phyloP scores from a whole-genome alignment of 2,113 vertebrate genomes.

The Ginglymostoma cirratum region DNA sequence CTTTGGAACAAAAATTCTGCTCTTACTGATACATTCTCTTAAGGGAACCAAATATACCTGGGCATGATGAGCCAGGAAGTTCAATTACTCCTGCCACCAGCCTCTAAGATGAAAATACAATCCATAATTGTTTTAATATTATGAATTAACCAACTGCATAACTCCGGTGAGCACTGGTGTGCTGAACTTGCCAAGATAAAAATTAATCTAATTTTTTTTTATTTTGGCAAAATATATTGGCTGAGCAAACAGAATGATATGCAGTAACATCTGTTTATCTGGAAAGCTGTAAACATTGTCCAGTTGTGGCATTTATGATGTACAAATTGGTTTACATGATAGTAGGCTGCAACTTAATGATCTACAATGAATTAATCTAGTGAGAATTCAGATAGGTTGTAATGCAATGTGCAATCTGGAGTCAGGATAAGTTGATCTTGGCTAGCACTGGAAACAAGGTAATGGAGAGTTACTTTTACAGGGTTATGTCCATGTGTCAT shows the following conservation, averaged over 20 bases:
- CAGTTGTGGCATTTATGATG: neutral
- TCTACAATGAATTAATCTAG: neutral
- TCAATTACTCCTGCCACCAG: no score
- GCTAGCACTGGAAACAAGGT: neutral
- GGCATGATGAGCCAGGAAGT: no score
- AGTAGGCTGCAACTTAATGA: neutral
- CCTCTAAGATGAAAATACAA: no score
- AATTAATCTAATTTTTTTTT: neutral
- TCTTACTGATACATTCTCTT: no score
- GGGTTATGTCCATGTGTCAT: neutral
- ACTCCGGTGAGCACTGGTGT: neutral
- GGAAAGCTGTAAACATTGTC: neutral
- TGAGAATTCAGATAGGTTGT: neutral
- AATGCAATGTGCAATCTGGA: neutral
- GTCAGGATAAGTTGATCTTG: neutral
- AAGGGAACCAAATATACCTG: no score
- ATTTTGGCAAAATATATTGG: neutral
- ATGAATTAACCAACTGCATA: neutral
- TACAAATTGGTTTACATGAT: neutral
- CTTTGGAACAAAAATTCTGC: no score
- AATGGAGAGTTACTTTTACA: neutral
- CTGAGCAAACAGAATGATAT: neutral
- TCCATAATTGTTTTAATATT: neutral
- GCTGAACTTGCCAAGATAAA: neutral
- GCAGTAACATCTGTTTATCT: neutral